Conservation (phyloP, 2,113 vertebrate species). For the Plestiodon gilberti region DNA sequence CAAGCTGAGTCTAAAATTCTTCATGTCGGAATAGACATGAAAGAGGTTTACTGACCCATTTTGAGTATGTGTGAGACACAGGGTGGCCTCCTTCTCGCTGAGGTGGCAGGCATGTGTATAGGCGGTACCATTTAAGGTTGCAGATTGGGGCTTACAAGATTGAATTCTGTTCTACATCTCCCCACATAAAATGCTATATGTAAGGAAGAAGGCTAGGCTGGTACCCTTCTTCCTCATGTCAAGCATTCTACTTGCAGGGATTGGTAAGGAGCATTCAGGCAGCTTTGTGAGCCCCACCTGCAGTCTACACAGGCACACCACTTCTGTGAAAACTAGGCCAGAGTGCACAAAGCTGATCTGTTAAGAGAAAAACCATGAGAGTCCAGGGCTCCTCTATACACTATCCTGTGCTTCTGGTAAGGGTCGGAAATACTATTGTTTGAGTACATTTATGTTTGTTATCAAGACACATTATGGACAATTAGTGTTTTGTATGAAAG, state of each 20-base stretch:
- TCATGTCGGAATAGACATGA: no score
- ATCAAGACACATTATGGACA: no score
- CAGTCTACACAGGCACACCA: background rate
- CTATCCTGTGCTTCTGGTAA: background rate
- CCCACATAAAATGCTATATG: background rate
- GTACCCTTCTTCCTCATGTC: background rate
- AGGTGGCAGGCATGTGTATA: background rate
- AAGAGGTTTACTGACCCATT: no score
- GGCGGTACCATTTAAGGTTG: background rate
- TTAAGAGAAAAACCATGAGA: background rate
- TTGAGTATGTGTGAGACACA: background rate
- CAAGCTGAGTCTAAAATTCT: no score
- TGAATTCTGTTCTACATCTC: no score
- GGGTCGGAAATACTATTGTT: background rate
- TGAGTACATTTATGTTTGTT: background rate
- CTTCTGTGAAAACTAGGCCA: background rate
- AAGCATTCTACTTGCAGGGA: background rate
- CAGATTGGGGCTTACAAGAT: background rate
- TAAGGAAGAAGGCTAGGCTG: background rate
- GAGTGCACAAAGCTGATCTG: background rate
- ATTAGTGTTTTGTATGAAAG: no score
- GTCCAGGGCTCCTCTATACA: background rate
- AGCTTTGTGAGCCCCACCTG: background rate
- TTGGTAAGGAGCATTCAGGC: background rate
- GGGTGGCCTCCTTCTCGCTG: background rate